phyloP scores from a whole-genome alignment of 1,140 invertebrate species.

The Drosophila bocqueti region DNA sequence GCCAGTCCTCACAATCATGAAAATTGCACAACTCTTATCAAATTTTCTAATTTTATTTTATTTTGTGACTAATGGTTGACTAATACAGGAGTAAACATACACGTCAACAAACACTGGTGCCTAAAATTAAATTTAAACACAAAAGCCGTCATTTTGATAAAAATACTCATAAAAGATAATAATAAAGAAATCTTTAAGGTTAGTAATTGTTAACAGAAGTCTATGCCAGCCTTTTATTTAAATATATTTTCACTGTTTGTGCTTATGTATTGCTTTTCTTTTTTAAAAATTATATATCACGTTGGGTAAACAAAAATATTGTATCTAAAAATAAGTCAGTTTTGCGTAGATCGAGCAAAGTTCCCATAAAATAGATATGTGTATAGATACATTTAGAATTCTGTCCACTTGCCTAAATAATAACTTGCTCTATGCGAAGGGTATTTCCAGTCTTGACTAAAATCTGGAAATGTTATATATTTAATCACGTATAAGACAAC shows the following conservation, averaged over 20 bases:
- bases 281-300: constrained; percentile 5
- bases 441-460: too few species aligned
- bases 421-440: neutral
- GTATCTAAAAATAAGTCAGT: constrained; percentile 57
- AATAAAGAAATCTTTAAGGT: neutral
- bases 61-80: constrained; percentile 40
- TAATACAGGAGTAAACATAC: constrained; percentile 9
- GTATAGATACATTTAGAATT: neutral
- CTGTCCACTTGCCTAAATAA: neutral
- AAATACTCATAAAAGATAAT: neutral
- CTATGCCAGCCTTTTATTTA: neutral
- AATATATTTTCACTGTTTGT: neutral
- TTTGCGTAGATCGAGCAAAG: constrained; percentile 64
- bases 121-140: constrained; percentile 15
- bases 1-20: neutral
- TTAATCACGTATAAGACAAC: too few species aligned
- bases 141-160: neutral
- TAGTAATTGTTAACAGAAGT: neutral
- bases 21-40: constrained; percentile 27
- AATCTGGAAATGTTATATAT: too few species aligned
- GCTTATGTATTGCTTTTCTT: constrained; percentile 6
- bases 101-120: neutral
- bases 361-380: constrained; percentile 15
- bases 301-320: constrained; percentile 38
- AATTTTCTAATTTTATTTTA: neutral